phyloP scores from a whole-genome alignment of 2,797 vertebrate species.

The Antrozous pallidus region DNA sequence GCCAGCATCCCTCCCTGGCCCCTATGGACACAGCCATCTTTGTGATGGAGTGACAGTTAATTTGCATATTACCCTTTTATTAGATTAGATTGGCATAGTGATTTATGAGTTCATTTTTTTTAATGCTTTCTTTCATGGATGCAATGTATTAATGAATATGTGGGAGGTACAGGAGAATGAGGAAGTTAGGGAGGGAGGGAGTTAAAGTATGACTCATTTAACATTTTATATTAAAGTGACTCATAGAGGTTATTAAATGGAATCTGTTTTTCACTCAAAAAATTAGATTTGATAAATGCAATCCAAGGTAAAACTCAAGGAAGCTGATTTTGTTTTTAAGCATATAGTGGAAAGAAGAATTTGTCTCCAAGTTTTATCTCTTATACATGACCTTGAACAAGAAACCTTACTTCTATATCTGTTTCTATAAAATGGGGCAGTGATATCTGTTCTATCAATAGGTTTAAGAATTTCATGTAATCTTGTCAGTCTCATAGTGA shows the following conservation, averaged over 20 bases:
- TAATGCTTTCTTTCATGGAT: slow-evolving; percentile 44
- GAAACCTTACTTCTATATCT: not conserved
- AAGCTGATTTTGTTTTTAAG: slow-evolving; percentile 32
- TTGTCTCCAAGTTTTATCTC: not conserved
- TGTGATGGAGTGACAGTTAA: no score
- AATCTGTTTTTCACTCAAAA: slow-evolving; percentile 48
- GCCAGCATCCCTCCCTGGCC: no score
- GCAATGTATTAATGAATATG: slow-evolving; percentile 54
- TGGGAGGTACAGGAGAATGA: slow-evolving; percentile 41
- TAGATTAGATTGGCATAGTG: slow-evolving; percentile 64
- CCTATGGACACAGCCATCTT: no score
- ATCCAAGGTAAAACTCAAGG: not conserved
- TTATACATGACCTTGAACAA: not conserved
- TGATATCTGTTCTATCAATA: not conserved
- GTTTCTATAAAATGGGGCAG: not conserved
- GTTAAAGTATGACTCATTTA: slow-evolving; percentile 48
- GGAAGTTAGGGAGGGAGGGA: slow-evolving; percentile 7
- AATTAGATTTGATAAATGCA: not conserved
- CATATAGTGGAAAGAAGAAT: not conserved
- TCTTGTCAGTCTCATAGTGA: not conserved
- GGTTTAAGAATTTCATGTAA: not conserved
- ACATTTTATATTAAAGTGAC: slow-evolving; percentile 65
- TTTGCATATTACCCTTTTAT: not conserved
- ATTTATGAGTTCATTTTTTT: slow-evolving; percentile 61
- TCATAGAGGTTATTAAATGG: slow-evolving; percentile 42